Evolutionary conservation across 2,113 vertebrate species (phyloP).

Genomic region (Rhinichthys klamathensis): DNA sequence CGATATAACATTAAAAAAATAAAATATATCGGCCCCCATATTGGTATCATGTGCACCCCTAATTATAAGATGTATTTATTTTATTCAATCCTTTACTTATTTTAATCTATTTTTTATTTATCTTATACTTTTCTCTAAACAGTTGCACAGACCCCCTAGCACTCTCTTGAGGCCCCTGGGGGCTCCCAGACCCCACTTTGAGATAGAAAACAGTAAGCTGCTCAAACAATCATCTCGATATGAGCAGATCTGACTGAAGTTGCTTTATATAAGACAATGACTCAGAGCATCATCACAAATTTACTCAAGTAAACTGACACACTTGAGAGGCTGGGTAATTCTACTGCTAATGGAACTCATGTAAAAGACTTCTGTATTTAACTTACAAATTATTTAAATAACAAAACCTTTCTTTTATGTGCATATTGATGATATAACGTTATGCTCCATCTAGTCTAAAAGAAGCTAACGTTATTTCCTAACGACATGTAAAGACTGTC

Average conservation of each 20-base stretch:
- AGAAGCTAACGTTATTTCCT: neutral
- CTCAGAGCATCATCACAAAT: neutral
- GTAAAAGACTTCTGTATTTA: neutral
- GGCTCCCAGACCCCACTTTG: too few relatives aligned
- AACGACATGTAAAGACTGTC: neutral
- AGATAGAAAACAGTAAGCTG: neutral
- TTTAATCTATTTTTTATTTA: too few relatives aligned
- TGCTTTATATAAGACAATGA: conserved; percentile 9
- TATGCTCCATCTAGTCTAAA: neutral
- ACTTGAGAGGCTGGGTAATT: neutral
- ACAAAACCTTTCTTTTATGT: neutral
- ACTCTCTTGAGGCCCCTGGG: too few relatives aligned
- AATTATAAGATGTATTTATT: too few relatives aligned
- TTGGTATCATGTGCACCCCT: too few relatives aligned
- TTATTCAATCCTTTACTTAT: too few relatives aligned
- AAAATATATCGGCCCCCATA: too few relatives aligned
- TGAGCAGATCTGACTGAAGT: conserved; percentile 5
- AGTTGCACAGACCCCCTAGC: too few relatives aligned
- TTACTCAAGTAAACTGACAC: neutral
- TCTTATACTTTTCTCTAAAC: too few relatives aligned
- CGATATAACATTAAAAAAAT: too few relatives aligned
- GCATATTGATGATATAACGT: neutral
- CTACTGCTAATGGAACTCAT: neutral
- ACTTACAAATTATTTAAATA: too few relatives aligned
- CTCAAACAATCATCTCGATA: neutral